A percentile compares a stretch with the other conserved stretches of the same genome.
phyloP scores from a whole-genome alignment of 1,140 invertebrate species.

The Portunus trituberculatus region DNA sequence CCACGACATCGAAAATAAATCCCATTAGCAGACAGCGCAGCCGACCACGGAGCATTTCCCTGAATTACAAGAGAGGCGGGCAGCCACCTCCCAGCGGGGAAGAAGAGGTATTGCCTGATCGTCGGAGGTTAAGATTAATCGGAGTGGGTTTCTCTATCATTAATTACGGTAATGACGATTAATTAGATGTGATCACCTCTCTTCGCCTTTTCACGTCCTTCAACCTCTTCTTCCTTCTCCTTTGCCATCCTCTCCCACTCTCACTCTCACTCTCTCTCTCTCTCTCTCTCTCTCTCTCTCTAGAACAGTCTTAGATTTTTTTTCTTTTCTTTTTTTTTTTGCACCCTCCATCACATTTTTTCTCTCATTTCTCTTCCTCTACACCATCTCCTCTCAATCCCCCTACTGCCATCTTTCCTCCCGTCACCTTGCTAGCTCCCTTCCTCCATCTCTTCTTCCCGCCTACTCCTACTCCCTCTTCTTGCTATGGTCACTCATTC shows the following conservation, averaged over 20 bases:
- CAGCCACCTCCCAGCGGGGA: background rate
- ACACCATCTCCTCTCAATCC: background rate
- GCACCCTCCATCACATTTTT: background rate
- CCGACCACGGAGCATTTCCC: constrained; percentile 28
- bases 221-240: background rate
- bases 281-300: too few species aligned
- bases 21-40: constrained; percentile 20
- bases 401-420: too few species aligned
- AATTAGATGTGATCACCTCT: constrained; percentile 7
- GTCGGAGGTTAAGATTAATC: background rate
- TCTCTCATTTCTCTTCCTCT: background rate
- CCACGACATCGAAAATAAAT: background rate
- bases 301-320: too few species aligned
- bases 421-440: too few species aligned
- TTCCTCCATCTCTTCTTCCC: too few species aligned
- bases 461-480: background rate
- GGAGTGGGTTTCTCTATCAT: background rate
- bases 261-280: background rate
- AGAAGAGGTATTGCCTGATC: constrained; percentile 7
- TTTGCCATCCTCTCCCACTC: background rate
- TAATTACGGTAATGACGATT: constrained; percentile 51
- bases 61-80: constrained; percentile 40
- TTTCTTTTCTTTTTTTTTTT: too few species aligned
- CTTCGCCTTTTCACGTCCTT: background rate
- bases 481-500: background rate